Conservation (phyloP, 2,797 vertebrate species). For the Tachyglossus aculeatus region DNA sequence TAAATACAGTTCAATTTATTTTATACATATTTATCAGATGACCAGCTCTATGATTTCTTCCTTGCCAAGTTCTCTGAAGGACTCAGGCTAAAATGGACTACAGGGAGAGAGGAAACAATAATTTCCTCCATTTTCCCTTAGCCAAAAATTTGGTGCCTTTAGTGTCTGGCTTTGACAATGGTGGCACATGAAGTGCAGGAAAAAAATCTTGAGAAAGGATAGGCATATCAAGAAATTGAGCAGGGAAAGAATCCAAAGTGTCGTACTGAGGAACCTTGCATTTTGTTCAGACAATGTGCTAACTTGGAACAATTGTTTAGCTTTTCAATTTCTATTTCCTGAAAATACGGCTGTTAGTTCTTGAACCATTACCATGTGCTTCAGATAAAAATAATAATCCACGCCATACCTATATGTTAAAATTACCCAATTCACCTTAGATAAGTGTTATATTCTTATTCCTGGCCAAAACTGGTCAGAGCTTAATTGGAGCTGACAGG, state of each 20-base stretch:
- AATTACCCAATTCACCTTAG: constrained; percentile 17
- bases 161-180: constrained; percentile 3
- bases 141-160: not conserved
- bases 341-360: constrained; percentile 19
- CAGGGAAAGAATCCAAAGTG: constrained; percentile 27
- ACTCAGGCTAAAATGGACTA: no score
- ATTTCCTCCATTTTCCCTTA: constrained; percentile 13
- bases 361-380: constrained; percentile 40
- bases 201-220: constrained; percentile 22
- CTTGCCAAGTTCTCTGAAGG: no score
- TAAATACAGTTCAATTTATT: no score
- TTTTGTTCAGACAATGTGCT: constrained; percentile 30
- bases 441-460: not conserved
- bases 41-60: no score
- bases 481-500: constrained; percentile 6
- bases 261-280: constrained; percentile 30
- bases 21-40: no score
- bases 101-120: no score
- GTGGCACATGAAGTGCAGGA: constrained; percentile 11
- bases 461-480: constrained; percentile 17
- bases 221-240: constrained; percentile 16
- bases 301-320: constrained; percentile 37
- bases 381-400: constrained; percentile 23
- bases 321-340: constrained; percentile 33
- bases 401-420: not conserved